phyloP scores from a whole-genome alignment of 1,140 invertebrate genomes.

The Agrypnia vestita region DNA sequence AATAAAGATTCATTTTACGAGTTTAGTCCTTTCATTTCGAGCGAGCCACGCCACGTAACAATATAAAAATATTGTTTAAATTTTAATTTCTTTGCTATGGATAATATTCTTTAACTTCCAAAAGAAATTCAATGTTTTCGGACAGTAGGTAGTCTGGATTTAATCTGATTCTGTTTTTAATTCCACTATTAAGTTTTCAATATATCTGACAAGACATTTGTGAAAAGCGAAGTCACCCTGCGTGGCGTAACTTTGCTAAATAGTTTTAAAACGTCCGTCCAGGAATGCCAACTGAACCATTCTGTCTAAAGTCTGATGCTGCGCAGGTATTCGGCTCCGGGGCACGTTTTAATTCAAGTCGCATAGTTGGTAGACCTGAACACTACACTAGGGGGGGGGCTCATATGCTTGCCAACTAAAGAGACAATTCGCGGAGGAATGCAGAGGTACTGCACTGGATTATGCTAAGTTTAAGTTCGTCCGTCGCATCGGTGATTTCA shows the following conservation, averaged over 20 bases:
- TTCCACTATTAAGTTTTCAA: too few relatives aligned
- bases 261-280: slow-evolving; percentile 42
- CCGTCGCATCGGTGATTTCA: too few relatives aligned
- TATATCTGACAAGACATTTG: too few relatives aligned
- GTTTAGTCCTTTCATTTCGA: too few relatives aligned
- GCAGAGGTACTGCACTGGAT: not conserved
- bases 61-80: too few relatives aligned
- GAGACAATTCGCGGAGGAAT: not conserved
- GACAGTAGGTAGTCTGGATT: too few relatives aligned
- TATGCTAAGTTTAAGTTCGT: not conserved
- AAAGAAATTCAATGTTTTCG: too few relatives aligned
- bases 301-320: slow-evolving; percentile 32
- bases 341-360: slow-evolving; percentile 43
- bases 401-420: not conserved
- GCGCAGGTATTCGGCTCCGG: slow-evolving; percentile 29
- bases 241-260: slow-evolving; percentile 15
- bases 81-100: too few relatives aligned
- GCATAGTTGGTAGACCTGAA: slow-evolving; percentile 35
- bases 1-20: too few relatives aligned
- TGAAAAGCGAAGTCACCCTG: not conserved
- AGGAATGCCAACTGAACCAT: slow-evolving; percentile 35
- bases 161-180: too few relatives aligned
- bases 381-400: not conserved
- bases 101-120: too few relatives aligned
- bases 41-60: too few relatives aligned